Evolutionary conservation across 2,113 vertebrate species (phyloP), one percentile per base, ranked within the genome.

Genomic region (Hystrix cristata): DNA sequence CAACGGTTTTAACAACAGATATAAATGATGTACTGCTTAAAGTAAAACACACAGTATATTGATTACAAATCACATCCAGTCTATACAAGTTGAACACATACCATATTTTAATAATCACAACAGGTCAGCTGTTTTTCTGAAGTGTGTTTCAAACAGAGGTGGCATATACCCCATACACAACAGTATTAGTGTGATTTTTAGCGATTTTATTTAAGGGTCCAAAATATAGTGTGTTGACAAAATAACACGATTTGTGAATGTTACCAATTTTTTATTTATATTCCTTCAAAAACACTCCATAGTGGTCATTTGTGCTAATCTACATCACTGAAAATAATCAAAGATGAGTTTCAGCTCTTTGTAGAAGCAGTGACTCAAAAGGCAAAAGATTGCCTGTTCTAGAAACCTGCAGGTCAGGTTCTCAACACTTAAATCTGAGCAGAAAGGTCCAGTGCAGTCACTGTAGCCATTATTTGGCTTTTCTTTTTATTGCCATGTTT

Each of bases 21-120:
- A 92, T 43, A 94, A 96, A 81, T 76, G 46, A 84, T 34, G 13
- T 46, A 34, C 21, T 84, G 8, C 16, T 82, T 83, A 72, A 92
- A 86, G 62, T 80, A 85, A 96, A 96, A 67, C 21, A 76, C 15
- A 64, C 4, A 53, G 38, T 55, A 15, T 21, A 76, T 79, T 67
- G 16, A 85, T 90, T 87, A 95, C 55, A 97, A 97, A 97, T 81
- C 53, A 92, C 57, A 84, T 57, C 29, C 62, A 83, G 74, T 72
- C 95, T 64, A 15, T 83, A 18, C 38, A 92, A 80, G 51, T 85
- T 90, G 92, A 94, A 95, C 71, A 78, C 81, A 97, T 46, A 86
- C 60, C 27, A 11, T 43, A 95, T 38, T 97, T 97, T 95, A 97
- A 96, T 96, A 72, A 92, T 90, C 88, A 95, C 62, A 71, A 95